Percentiles rank a stretch among this genome's conserved stretches.
phyloP scores from a whole-genome alignment of 2,888 invertebrate genomes.

The Fissipunctia ypsillon region DNA sequence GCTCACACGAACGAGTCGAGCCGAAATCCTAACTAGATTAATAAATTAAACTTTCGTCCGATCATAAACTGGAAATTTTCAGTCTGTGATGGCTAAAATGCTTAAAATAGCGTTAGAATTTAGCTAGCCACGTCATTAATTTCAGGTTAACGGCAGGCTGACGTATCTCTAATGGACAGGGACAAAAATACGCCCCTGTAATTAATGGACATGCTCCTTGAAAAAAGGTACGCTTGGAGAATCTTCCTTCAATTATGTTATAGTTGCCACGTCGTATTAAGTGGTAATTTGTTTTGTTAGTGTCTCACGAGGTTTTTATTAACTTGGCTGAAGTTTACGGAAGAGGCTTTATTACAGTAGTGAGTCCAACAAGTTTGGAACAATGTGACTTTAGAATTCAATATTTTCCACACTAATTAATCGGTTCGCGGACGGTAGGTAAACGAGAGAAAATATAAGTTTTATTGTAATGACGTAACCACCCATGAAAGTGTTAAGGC shows the following conservation, averaged over 20 bases:
- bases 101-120: conserved; percentile 73
- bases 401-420: no score
- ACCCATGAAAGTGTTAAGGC: no score
- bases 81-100: conserved; percentile 52
- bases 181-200: conserved; percentile 84
- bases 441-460: no score
- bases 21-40: conserved; percentile 32
- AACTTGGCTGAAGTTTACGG: not conserved
- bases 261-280: conserved; percentile 33
- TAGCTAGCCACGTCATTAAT: conserved; percentile 79
- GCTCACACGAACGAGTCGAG: conserved; percentile 14
- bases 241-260: conserved; percentile 52
- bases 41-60: conserved; percentile 43
- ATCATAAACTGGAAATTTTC: conserved; percentile 49
- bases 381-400: not conserved
- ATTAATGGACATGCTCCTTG: conserved; percentile 81
- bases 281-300: conserved; percentile 40
- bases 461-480: no score
- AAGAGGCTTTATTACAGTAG: not conserved
- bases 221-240: conserved; percentile 65
- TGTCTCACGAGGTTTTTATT: conserved; percentile 7
- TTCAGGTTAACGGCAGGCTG: conserved; percentile 79
- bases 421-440: no score
- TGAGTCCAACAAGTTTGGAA: not conserved
- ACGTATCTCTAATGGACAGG: conserved; percentile 86